A percentile compares a stretch with the other conserved stretches of the same genome.
Conservation (phyloP, 1,140 invertebrate genomes). For the Diploscapter pachys region DNA sequence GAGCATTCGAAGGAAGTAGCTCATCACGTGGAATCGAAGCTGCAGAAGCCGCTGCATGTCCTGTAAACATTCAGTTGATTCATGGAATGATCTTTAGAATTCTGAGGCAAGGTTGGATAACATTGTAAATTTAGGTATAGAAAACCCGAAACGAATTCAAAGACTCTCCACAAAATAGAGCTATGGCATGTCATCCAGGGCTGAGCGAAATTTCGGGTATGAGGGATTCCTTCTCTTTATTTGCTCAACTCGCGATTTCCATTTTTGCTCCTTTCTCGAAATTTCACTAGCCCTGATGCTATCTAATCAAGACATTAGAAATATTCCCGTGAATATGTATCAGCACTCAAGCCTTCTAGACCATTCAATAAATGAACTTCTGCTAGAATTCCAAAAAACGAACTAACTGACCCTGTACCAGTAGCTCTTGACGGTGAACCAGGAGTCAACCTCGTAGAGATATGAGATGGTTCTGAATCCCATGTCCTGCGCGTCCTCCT, state of each 20-base stretch:
- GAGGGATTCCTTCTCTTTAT: conserved; percentile 3
- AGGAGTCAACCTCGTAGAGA: conserved; percentile 4
- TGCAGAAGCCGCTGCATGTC: conserved; percentile 34
- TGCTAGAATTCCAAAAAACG: conserved; percentile 15
- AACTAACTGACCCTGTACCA: not conserved
- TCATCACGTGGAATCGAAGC: conserved; percentile 50
- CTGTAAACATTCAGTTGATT: not conserved
- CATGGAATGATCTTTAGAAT: not conserved
- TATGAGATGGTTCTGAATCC: not conserved
- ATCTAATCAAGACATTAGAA: not conserved
- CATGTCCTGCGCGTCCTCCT: not conserved
- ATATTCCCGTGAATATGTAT: too few relatives aligned
- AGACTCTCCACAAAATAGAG: not conserved
- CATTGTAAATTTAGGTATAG: not conserved
- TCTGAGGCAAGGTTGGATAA: not conserved
- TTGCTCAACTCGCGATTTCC: not conserved
- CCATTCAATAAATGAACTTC: not conserved
- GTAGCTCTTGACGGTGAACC: not conserved
- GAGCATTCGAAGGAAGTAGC: conserved; percentile 44
- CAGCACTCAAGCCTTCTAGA: not conserved
- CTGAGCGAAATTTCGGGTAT: not conserved
- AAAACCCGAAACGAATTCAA: not conserved
- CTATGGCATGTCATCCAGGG: not conserved
- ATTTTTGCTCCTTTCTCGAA: not conserved
- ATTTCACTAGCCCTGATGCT: not conserved